Evolutionary conservation across 2,888 invertebrate genomes (phyloP).

Genomic region (Spialia ferax): DNA sequence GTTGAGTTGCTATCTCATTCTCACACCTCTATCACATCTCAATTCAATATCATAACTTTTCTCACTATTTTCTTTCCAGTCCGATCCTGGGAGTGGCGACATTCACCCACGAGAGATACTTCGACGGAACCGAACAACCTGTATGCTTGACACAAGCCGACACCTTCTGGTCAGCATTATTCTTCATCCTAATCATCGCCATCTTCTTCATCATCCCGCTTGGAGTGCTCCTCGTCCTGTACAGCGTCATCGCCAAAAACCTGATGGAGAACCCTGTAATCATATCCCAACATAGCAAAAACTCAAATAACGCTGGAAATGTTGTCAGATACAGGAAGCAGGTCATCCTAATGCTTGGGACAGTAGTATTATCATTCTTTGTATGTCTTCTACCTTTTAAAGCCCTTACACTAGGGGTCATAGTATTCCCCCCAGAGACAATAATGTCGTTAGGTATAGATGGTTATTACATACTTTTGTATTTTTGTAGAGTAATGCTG

Average conservation of each 20-base stretch:
- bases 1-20: no score
- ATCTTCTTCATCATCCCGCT: conserved; percentile 95
- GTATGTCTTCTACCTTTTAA: conserved; percentile 96
- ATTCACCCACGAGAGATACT: conserved; percentile 90
- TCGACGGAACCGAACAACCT: conserved; percentile 90
- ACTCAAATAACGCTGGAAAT: conserved; percentile 79
- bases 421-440: conserved; percentile 91
- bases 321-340: conserved; percentile 92
- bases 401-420: conserved; percentile 95
- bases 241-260: conserved; percentile 94
- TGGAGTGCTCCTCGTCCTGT: conserved; percentile 92
- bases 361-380: conserved; percentile 96
- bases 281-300: conserved; percentile 87
- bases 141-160: conserved; percentile 94
- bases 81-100: conserved; percentile 94
- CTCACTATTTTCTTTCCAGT: conserved; percentile 82
- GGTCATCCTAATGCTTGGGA: conserved; percentile 95
- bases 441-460: conserved; percentile 91
- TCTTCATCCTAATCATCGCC: conserved; percentile 93
- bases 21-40: no score
- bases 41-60: neutral
- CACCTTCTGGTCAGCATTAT: conserved; percentile 92
- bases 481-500: conserved; percentile 95
- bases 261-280: conserved; percentile 93
- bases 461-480: conserved; percentile 93